These are phyloP conservation scores for Lordiphosa andalusiaca DNA, from an alignment of 2,888 invertebrate genomes.

Conservation along the genomic window DNA sequence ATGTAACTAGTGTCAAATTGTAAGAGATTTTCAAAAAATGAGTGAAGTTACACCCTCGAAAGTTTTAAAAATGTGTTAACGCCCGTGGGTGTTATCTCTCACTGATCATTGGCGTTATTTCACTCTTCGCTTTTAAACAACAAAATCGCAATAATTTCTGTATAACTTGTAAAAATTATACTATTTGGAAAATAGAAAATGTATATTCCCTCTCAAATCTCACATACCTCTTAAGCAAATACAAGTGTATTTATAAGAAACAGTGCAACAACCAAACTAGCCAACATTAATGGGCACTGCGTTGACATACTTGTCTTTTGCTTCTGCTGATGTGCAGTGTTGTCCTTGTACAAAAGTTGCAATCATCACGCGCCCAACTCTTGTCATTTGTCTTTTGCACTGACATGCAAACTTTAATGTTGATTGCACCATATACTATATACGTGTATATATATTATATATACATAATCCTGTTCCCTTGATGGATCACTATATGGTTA, in stretches of 20 bases:
- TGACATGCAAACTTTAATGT: conserved; percentile 60
- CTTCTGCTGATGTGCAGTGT: conserved; percentile 12
- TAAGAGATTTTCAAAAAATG: too few relatives aligned
- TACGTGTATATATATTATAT: too few relatives aligned
- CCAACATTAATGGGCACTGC: conserved; percentile 53
- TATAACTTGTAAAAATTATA: too few relatives aligned
- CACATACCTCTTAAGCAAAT: neutral
- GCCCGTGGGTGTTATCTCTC: too few relatives aligned
- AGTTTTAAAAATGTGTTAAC: too few relatives aligned
- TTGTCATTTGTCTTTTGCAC: conserved; percentile 59
- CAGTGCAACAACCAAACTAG: conserved; percentile 5
- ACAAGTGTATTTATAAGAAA: conserved; percentile 1
- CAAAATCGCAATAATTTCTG: too few relatives aligned
- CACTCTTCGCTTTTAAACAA: too few relatives aligned
- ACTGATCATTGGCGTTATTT: too few relatives aligned
- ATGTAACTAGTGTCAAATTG: too few relatives aligned
- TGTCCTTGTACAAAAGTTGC: conserved; percentile 16
- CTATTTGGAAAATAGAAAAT: too few relatives aligned
- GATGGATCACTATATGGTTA: conserved; percentile 50
- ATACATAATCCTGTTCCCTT: conserved; percentile 29
- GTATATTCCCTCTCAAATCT: neutral
- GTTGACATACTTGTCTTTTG: conserved; percentile 49
- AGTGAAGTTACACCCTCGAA: too few relatives aligned
- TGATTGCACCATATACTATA: conserved; percentile 34
- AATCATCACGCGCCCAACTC: conserved; percentile 22